Evolutionary conservation across 2,113 vertebrate species (phyloP).

Genomic region (Phodopus roborovskii): DNA sequence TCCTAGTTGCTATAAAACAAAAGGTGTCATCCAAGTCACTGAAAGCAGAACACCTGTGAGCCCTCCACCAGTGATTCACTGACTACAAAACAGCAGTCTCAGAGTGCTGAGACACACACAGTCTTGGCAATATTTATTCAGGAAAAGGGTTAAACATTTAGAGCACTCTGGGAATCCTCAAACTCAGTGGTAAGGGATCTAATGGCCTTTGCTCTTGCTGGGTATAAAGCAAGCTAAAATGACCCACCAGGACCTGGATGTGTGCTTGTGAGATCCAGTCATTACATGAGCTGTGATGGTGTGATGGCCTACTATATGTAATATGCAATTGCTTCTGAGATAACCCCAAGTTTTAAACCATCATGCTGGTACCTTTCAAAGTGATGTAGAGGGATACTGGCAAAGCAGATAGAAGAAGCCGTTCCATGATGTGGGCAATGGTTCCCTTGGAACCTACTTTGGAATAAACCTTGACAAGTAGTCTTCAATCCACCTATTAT

Average conservation of each 20-base stretch:
- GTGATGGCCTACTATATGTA: fast-evolving
- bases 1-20: slow-evolving; percentile 69
- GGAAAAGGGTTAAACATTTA: slow-evolving; percentile 71
- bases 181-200: slow-evolving; percentile 55
- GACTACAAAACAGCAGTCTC: slow-evolving; percentile 78
- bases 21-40: slow-evolving; percentile 47
- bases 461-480: neutral
- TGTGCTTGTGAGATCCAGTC: fast-evolving
- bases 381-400: fast-evolving
- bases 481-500: neutral
- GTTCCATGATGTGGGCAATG: fast-evolving
- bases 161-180: slow-evolving; percentile 69
- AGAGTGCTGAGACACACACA: slow-evolving; percentile 66
- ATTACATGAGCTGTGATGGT: fast-evolving
- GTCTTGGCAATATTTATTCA: slow-evolving; percentile 68
- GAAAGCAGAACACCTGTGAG: neutral
- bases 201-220: neutral
- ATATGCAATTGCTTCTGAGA: fast-evolving
- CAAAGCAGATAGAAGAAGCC: neutral
- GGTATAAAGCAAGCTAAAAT: neutral
- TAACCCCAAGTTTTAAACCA: fast-evolving
- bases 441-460: neutral
- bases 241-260: fast-evolving
- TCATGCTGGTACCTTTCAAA: fast-evolving
- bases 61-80: slow-evolving; percentile 76